Base-by-base conservation (phyloP, 2,888 invertebrate genomes). In the Coelinius sp. region DNA sequence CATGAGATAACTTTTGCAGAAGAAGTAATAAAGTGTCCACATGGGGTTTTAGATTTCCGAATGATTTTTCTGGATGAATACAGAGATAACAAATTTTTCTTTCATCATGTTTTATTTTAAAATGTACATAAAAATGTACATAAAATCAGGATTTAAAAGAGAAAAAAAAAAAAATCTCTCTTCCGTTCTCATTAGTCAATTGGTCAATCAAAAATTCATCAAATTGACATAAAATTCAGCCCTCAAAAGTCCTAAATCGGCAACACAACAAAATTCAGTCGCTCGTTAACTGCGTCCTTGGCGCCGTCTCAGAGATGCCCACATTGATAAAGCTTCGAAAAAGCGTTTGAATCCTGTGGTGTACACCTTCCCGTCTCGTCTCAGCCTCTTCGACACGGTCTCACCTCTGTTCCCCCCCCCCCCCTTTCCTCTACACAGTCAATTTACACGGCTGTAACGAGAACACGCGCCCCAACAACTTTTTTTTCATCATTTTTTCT, bases 231-330 rank as follows among this genome's bases (percentile, higher is more conserved):
- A 3, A 52, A 52, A 6, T 1, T 49, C 20, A 49, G 4, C 20
- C 46, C 17, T 17, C 2, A 14, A 8, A 49, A 3, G 17, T 49
- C 20, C 20, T 52, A 52, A 52, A 52, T 17, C 22, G 22, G 17
- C 24, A 24, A 12, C 25, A 56, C 17, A 27, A n/a, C 67, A 24
- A 22, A 44, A n/a, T 14, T 59, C n/a, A 52, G 78, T 79, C 76
- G 75, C 84, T 84, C 83, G 84, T 84, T 84, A 84, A 83, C 83
- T 78, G 78, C 81, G 84, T 77, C 82, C 83, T 84, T 84, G 83
- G 82, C 82, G 83, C 83, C 84, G 80, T 72, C 63, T 35, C 59
- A 59, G 17, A 72, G 84, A 84, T 84, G 81, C 78, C 78, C 80
- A 78, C 78, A 77, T 81, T 79, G 84, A 84, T 84, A 84, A 79